Conservation (phyloP, 2,113 vertebrate species). For the Chaenogobius annularis region DNA sequence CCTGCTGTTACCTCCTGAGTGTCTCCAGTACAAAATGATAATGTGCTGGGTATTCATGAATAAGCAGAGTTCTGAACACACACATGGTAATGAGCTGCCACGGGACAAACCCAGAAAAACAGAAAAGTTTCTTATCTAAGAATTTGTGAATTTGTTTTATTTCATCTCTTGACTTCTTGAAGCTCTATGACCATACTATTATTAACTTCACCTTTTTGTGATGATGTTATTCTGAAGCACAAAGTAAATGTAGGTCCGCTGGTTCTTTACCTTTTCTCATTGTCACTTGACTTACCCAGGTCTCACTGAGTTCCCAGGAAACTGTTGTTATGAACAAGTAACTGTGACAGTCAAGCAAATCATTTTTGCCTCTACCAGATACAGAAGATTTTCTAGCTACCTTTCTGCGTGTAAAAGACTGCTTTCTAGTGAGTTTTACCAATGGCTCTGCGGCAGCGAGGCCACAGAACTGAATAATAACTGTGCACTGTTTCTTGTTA, state of each 20-base stretch:
- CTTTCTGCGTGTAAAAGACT: too few species aligned
- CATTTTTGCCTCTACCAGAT: conserved; percentile 19
- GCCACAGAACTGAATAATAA: too few species aligned
- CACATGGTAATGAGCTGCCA: conserved; percentile 46
- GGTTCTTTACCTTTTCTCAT: conserved; percentile 8
- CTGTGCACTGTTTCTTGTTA: too few species aligned
- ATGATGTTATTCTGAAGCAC: neutral
- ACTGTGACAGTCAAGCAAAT: conserved; percentile 52
- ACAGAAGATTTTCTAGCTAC: neutral
- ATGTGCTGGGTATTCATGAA: conserved; percentile 35
- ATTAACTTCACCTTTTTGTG: conserved; percentile 6
- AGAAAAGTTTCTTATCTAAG: conserved; percentile 1
- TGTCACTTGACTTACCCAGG: conserved; percentile 45
- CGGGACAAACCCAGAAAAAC: conserved; percentile 35
- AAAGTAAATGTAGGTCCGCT: neutral
- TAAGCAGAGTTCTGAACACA: conserved; percentile 42
- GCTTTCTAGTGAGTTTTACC: too few species aligned
- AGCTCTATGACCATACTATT: neutral
- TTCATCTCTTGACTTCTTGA: conserved; percentile 12
- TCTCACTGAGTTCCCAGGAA: conserved; percentile 42
- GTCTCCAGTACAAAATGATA: neutral
- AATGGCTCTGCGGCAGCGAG: too few species aligned
- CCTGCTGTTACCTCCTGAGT: conserved; percentile 20
- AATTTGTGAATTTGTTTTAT: neutral
- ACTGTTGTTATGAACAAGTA: conserved; percentile 61